These are phyloP conservation scores for Umimayanthus kanabou DNA, from an alignment of 92 coral and sea anemone species.

Conservation along the genomic window DNA sequence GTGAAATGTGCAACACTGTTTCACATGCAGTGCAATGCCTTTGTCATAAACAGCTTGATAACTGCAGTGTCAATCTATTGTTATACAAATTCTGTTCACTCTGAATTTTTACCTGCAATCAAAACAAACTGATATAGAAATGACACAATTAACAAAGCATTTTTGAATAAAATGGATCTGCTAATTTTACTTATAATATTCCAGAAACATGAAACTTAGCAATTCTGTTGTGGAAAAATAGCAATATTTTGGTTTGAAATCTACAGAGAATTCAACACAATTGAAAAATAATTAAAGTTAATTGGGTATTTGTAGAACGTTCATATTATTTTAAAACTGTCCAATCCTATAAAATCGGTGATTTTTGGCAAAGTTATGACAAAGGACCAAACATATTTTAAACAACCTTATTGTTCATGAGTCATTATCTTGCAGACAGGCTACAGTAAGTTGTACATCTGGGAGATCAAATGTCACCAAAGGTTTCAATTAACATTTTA, in stretches of 20 bases:
- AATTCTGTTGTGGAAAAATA: no score
- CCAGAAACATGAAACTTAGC: no score
- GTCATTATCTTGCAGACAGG: background rate
- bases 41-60: background rate
- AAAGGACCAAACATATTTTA: background rate
- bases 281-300: background rate
- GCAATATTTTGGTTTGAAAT: background rate
- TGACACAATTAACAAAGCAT: background rate
- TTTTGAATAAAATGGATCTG: background rate
- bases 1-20: background rate
- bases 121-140: background rate
- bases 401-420: background rate
- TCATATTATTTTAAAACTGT: no score
- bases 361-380: background rate
- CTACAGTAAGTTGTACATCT: background rate
- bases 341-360: background rate
- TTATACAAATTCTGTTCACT: background rate
- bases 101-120: background rate
- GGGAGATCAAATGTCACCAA: constrained; percentile 22
- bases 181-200: no score
- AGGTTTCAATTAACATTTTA: background rate
- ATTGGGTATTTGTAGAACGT: background rate
- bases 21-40: background rate
- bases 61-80: background rate
- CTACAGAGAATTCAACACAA: background rate